These are phyloP conservation scores for Dicerorhinus sumatrensis DNA, from an alignment of 2,113 vertebrate genomes.

Conservation along the genomic window DNA sequence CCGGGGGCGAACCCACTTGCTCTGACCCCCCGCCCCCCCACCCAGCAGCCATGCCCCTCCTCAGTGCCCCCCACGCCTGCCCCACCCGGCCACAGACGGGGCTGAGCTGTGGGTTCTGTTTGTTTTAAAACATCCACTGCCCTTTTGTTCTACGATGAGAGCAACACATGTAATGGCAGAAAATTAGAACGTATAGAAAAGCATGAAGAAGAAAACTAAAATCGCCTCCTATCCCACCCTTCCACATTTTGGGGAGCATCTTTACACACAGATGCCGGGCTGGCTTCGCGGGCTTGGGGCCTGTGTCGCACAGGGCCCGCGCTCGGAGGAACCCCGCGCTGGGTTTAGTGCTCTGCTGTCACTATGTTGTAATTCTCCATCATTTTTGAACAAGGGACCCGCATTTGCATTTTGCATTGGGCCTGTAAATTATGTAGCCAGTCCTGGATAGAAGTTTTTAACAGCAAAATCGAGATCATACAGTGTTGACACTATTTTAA, in stretches of 20 bases:
- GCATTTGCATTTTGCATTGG: background rate
- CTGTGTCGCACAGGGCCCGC: background rate
- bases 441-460: background rate
- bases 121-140: background rate
- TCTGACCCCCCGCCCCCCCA: background rate
- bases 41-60: background rate
- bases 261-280: background rate
- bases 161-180: fast-evolving
- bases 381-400: background rate
- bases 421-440: too few species aligned
- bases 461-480: background rate
- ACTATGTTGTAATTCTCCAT: too few species aligned
- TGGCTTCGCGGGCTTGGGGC: background rate
- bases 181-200: background rate
- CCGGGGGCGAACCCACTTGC: fast-evolving
- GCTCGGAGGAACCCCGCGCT: too few species aligned
- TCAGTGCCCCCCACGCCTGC: background rate
- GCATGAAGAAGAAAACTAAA: background rate
- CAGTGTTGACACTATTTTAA: background rate
- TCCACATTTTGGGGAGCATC: background rate
- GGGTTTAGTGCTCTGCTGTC: too few species aligned
- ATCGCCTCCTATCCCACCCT: too few species aligned
- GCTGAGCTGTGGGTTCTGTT: fast-evolving
- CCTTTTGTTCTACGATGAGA: background rate
- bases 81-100: background rate